Conservation (phyloP, 2,113 vertebrate genomes). For the Caretta caretta region DNA sequence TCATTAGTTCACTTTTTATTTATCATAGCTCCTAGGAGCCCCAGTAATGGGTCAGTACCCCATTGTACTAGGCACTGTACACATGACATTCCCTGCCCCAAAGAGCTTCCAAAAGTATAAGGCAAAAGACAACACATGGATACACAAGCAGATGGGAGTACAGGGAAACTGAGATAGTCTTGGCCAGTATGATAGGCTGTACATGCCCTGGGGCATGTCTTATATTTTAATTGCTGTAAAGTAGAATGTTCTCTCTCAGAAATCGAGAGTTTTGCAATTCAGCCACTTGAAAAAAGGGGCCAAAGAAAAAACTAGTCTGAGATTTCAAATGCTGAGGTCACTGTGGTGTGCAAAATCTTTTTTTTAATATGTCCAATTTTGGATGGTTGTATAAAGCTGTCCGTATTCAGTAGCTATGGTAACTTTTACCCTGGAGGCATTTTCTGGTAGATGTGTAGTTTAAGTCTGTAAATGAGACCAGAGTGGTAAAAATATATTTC, state of each 20-base stretch:
- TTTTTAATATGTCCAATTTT: background rate
- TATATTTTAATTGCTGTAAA: conserved; percentile 3
- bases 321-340: background rate
- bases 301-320: background rate
- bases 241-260: conserved; percentile 16
- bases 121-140: background rate
- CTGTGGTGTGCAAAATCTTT: background rate
- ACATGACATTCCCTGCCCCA: background rate
- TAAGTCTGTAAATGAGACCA: background rate
- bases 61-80: background rate
- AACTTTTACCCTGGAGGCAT: background rate
- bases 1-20: background rate
- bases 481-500: background rate
- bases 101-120: background rate
- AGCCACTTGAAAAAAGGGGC: background rate
- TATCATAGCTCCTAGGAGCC: background rate
- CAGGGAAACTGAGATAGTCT: background rate
- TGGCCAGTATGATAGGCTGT: background rate
- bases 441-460: background rate
- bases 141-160: background rate
- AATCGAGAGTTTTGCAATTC: background rate
- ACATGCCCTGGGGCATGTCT: conserved; percentile 2
- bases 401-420: background rate
- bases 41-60: too few species aligned
- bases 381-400: background rate